Conservation (phyloP, 2,113 vertebrate genomes). For the Oncorhynchus clarkii region DNA sequence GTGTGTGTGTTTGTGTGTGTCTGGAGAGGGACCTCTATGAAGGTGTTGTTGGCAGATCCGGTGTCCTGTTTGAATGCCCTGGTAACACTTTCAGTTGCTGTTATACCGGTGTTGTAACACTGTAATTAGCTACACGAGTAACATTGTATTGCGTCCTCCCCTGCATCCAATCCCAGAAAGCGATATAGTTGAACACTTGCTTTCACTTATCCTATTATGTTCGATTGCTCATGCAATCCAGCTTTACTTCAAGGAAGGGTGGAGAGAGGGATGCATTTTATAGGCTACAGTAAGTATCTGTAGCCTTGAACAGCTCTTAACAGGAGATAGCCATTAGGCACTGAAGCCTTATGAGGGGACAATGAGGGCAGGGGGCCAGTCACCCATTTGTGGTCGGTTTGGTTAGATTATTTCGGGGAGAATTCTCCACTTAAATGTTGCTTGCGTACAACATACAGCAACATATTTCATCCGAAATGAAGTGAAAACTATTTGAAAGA, state of each 20-base stretch:
- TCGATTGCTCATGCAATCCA: not conserved
- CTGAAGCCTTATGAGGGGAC: not conserved
- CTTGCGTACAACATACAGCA: no score
- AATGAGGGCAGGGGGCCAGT: constrained; percentile 5
- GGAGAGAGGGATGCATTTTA: not conserved
- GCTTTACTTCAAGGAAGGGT: not conserved
- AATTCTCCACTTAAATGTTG: no score
- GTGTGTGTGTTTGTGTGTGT: constrained; percentile 15
- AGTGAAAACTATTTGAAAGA: no score
- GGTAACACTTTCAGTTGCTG: no score
- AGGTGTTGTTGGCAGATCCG: no score
- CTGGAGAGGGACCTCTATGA: constrained; percentile 8
- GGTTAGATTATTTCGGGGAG: no score
- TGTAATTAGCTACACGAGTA: no score
- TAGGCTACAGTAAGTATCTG: not conserved
- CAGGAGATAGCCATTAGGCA: constrained; percentile 27
- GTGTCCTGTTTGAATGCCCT: no score
- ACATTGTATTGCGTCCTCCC: no score
- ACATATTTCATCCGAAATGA: no score
- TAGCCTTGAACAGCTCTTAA: constrained; percentile 15
- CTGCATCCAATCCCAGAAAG: not conserved
- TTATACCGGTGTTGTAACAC: no score
- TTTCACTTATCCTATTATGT: not conserved
- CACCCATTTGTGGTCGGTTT: not conserved
- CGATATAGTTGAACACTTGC: not conserved